phyloP scores from a whole-genome alignment of 2,888 invertebrate species.

The Caenorhabditis sp. region DNA sequence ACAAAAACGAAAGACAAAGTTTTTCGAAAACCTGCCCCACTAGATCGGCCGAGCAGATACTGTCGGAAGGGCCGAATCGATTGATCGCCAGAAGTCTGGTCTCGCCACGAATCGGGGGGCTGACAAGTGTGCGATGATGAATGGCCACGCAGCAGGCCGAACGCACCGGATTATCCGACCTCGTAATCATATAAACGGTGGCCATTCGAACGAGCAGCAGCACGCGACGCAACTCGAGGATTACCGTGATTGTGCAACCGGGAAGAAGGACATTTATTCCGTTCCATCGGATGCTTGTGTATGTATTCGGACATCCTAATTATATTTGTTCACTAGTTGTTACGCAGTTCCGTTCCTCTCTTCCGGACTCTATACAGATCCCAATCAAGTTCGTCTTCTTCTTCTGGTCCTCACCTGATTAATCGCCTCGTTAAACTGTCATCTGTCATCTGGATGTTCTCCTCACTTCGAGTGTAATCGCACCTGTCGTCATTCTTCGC shows the following conservation, averaged over 20 bases:
- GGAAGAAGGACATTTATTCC: too few species aligned
- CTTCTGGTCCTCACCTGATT: too few species aligned
- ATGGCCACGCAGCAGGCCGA: conserved; percentile 16
- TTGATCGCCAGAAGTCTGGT: too few species aligned
- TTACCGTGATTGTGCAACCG: too few species aligned
- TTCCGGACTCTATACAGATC: too few species aligned
- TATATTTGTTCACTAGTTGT: too few species aligned
- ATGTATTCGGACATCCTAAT: too few species aligned
- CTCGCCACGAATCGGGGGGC: too few species aligned
- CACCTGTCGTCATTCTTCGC: not conserved
- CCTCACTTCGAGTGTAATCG: not conserved
- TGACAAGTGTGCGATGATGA: conserved; percentile 17
- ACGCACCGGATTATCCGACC: conserved; percentile 36
- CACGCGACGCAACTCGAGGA: conserved; percentile 17
- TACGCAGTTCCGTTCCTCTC: too few species aligned
- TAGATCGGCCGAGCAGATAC: conserved; percentile 47
- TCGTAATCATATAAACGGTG: conserved; percentile 38
- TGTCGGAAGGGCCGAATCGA: conserved; percentile 7
- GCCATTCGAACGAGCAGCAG: conserved; percentile 5
- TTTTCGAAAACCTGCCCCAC: conserved; percentile 27
- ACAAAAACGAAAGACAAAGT: too few species aligned
- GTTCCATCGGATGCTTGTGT: not conserved
- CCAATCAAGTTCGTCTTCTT: too few species aligned
- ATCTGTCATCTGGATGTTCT: too few species aligned
- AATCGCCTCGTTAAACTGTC: not conserved